Evolutionary conservation across 2,113 vertebrate species (phyloP).

Genomic region (Hippocampus barbouri): DNA sequence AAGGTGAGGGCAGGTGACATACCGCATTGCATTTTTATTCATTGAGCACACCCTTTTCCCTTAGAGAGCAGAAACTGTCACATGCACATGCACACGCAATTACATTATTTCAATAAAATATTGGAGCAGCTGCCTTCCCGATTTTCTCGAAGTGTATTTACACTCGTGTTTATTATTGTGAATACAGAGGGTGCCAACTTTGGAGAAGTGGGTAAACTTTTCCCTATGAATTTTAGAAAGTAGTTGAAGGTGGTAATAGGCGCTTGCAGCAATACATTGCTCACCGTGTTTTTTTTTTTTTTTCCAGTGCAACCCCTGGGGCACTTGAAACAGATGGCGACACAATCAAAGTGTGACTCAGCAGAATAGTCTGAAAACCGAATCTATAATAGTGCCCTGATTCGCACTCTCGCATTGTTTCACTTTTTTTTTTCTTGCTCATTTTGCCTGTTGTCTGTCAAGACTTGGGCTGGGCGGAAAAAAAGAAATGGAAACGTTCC

Average conservation of each 20-base stretch:
- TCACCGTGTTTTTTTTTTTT: background rate
- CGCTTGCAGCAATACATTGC: background rate
- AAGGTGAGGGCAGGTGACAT: background rate
- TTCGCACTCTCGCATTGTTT: background rate
- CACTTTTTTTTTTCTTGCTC: background rate
- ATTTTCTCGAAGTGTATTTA: background rate
- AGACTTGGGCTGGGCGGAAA: background rate
- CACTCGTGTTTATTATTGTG: background rate
- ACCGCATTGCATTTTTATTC: constrained; percentile 21
- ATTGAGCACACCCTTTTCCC: background rate
- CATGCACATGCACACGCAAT: background rate
- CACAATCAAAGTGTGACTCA: constrained; percentile 11
- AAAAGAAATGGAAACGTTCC: background rate
- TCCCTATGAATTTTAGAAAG: background rate
- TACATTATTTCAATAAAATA: background rate
- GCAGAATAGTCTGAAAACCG: constrained; percentile 13
- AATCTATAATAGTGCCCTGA: background rate
- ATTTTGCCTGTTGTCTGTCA: background rate
- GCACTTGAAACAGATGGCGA: constrained; percentile 7
- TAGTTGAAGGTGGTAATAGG: background rate
- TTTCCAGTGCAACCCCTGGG: background rate
- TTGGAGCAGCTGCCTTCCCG: background rate
- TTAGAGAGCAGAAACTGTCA: background rate
- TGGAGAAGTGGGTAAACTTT: background rate
- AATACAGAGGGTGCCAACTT: background rate